Base-by-base conservation (phyloP, 2,888 invertebrate species). In the Hirtodrosophila histrioides region DNA sequence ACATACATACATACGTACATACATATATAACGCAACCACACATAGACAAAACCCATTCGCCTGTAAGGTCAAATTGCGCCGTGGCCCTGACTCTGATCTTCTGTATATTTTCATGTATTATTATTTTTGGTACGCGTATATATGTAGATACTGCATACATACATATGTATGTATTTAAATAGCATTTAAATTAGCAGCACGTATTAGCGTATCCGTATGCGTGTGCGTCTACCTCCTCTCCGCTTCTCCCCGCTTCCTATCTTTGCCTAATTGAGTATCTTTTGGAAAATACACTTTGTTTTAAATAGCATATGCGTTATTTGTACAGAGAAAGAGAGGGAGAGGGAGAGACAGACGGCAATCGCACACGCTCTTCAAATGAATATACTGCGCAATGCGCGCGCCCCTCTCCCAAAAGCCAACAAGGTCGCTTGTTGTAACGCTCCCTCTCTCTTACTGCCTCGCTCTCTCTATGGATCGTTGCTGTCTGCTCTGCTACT, bases 21-120 rank as follows among this genome's bases (percentile, higher is more conserved):
- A 35, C 23, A 33, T 6, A 10, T 27, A 44, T 9, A 35, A n/a
- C 17, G 48, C 44, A 39, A 44, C 39, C 24, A 50, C 33, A 48
- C 33, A 37, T 44, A 58, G 33, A 55, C 35, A 35, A 53, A 74
- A 51, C 57, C 57, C 63, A 69, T 69, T 69, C 46, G 54, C 11
- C 39, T 60, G 48, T 87, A 87, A 81, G 80, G 80, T 81, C 88
- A 83, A 79, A 55, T 74, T 71, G 74, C 54, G 68, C 67, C 61
- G 41, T 76, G 81, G 62, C 88, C 88, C 82, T 88, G 88, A 88
- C 88, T 88, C 88, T 89, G 89, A 87, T 89, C 89, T 88, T 79
- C 78, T 85, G 84, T 84, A 68, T 78, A 53, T 79, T 55, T 69
- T 57, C 48, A 63, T 64, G 69, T 68, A 58, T 61, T 68, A 78